Conservation (phyloP, 2,888 invertebrate genomes). For the Prenolepis imparis region DNA sequence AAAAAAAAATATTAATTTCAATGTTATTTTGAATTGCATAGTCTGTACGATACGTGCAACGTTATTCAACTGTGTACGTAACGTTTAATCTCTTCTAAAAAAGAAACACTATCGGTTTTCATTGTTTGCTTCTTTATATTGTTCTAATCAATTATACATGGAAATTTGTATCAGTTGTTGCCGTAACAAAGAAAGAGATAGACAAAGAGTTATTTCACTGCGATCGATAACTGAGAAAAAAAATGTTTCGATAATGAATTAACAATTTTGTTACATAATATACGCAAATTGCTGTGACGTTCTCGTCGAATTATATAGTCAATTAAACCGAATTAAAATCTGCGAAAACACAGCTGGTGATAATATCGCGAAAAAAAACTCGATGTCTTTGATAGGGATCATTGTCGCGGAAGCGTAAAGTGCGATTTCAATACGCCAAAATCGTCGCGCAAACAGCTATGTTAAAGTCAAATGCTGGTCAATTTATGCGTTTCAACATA, state of each 20-base stretch:
- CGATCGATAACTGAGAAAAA: background rate
- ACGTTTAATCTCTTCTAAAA: conserved; percentile 24
- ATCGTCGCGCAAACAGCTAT: background rate
- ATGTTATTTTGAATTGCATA: background rate
- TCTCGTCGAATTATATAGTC: conserved; percentile 9
- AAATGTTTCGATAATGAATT: conserved; percentile 13
- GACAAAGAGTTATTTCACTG: background rate
- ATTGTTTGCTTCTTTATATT: background rate
- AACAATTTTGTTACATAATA: conserved; percentile 20
- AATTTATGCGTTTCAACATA: conserved; percentile 21
- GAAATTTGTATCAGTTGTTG: background rate
- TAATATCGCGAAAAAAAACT: background rate
- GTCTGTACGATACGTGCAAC: conserved; percentile 14
- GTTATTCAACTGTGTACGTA: conserved; percentile 24
- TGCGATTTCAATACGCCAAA: background rate
- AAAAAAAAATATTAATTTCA: background rate
- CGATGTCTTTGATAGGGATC: background rate
- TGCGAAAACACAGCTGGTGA: background rate
- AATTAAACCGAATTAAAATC: conserved; percentile 29
- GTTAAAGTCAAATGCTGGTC: background rate
- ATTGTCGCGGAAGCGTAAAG: background rate
- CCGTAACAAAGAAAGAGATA: background rate
- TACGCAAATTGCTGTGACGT: background rate
- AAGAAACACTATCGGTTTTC: background rate
- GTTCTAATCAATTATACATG: conserved; percentile 10